Evolutionary conservation across 2,888 invertebrate species (phyloP).

Genomic region (Thereva nobilitata): DNA sequence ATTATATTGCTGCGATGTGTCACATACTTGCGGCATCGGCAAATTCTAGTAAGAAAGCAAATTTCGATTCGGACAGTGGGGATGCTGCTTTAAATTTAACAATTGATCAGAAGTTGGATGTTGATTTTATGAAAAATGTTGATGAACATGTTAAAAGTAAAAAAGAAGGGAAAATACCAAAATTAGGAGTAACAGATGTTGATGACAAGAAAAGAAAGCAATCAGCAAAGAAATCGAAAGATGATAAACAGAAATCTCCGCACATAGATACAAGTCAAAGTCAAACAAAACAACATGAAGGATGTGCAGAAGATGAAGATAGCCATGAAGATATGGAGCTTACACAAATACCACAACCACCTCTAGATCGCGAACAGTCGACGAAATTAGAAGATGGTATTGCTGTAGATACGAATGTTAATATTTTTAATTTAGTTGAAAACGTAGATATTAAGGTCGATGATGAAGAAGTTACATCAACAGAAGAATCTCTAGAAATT

Average conservation of each 20-base stretch:
- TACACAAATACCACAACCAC: slow-evolving; percentile 46
- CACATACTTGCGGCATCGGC: slow-evolving; percentile 66
- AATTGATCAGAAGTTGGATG: slow-evolving; percentile 43
- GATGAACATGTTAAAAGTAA: slow-evolving; percentile 25
- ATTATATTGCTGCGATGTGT: slow-evolving; percentile 77
- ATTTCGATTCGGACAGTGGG: slow-evolving; percentile 25
- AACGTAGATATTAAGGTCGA: slow-evolving; percentile 12
- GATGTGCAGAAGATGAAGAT: not conserved
- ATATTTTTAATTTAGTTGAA: slow-evolving; percentile 50
- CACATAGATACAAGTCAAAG: not conserved
- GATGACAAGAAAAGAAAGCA: not conserved
- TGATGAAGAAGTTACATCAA: slow-evolving; percentile 29
- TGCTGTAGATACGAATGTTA: slow-evolving; percentile 44
- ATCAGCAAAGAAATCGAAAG: slow-evolving; percentile 7
- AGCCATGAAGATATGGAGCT: slow-evolving; percentile 38
- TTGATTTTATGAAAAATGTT: slow-evolving; percentile 18
- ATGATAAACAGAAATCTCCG: not conserved
- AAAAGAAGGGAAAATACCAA: slow-evolving; percentile 6
- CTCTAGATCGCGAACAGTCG: slow-evolving; percentile 39
- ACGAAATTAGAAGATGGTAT: slow-evolving; percentile 27
- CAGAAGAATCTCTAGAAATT: slow-evolving; percentile 13
- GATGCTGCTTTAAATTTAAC: slow-evolving; percentile 48
- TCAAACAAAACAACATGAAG: slow-evolving; percentile 13
- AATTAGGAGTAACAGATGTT: slow-evolving; percentile 1
- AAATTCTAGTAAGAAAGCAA: slow-evolving; percentile 36